Evolutionary conservation across 2,888 invertebrate genomes (phyloP), one percentile per base, ranked within the genome.

Genomic region (Archaeoteleia sp.): DNA sequence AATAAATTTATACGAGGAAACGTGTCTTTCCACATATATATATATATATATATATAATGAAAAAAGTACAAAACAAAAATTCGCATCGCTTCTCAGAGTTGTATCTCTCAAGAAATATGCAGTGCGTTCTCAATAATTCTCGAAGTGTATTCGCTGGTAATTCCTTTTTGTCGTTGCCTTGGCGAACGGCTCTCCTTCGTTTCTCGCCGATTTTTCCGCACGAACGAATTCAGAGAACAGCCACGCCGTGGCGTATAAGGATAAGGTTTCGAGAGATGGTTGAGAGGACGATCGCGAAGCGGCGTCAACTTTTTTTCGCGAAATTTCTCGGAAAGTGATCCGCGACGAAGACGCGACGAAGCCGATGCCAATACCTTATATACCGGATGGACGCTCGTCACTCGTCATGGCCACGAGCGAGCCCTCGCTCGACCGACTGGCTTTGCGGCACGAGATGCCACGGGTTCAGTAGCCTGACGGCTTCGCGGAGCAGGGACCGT

Each of bases 311-410:
- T 70, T 70, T 74, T 75, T 75, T 65, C 42, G 23, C 61, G 54
- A 72, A 73, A 72, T 77, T 74, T 73, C 76, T 67, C 43, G 51
- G 74, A 72, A 77, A 79, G 78, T 77, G 75, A 74, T 74, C 70
- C 68, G 61, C 34, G 70, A 48, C 25, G 57, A 57, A 70, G 5
- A 73, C 67, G 62, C 55, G 45, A 27, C 45, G 62, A 60, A 45
- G 54, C 37, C 62, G 58, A 35, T 58, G 30, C 54, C 62, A 34
- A 62, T 66, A 53, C 61, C 13, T 49, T 53, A 34, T 14, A 55
- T 65, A 54, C 67, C 42, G 61, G 58, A 68, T 62, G 60, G 45
- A 46, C 55, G 35, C 54, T 71, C 66, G 70, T 70, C 70, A 69
- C 55, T 68, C 63, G 65, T 65, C 61, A 58, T 54, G 61, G 62